Conservation (phyloP, 2,888 invertebrate genomes). For the Amphimallon solstitiale region DNA sequence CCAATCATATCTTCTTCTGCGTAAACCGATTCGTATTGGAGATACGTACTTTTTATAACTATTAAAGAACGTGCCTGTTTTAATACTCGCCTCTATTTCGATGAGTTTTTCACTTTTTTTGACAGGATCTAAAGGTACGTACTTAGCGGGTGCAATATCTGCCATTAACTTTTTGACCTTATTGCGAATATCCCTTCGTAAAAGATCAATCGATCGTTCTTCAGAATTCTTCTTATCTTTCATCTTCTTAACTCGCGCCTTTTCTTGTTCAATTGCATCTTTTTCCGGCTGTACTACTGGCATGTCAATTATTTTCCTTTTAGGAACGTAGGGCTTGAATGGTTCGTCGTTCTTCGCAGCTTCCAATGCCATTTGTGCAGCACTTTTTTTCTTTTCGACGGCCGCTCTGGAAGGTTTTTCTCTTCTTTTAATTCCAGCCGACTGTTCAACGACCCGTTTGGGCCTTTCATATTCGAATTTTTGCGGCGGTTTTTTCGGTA, state of each 20-base stretch:
- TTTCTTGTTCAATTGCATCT: conserved; percentile 58
- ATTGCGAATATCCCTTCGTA: conserved; percentile 55
- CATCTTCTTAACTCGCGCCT: conserved; percentile 57
- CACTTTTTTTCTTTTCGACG: background rate
- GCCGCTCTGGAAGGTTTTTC: conserved; percentile 52
- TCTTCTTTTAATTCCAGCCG: conserved; percentile 51
- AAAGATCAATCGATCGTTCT: conserved; percentile 57
- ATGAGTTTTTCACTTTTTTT: conserved; percentile 59
- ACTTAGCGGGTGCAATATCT: conserved; percentile 54
- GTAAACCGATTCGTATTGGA: conserved; percentile 45
- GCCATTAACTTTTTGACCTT: conserved; percentile 55
- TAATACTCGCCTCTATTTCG: conserved; percentile 59
- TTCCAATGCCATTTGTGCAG: conserved; percentile 25
- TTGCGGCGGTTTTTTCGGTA: conserved; percentile 38
- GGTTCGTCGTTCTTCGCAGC: conserved; percentile 5
- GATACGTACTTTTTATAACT: conserved; percentile 59
- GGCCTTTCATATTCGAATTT: conserved; percentile 58
- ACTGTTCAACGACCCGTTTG: conserved; percentile 49
- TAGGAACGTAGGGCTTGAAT: background rate
- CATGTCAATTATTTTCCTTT: conserved; percentile 46
- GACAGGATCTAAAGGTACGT: conserved; percentile 59
- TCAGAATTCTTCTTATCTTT: conserved; percentile 59
- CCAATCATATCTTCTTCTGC: conserved; percentile 52
- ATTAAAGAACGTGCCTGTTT: conserved; percentile 59
- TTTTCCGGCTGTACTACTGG: conserved; percentile 53